Conservation (phyloP, 2,113 vertebrate species). For the Scartelaos histophorus region DNA sequence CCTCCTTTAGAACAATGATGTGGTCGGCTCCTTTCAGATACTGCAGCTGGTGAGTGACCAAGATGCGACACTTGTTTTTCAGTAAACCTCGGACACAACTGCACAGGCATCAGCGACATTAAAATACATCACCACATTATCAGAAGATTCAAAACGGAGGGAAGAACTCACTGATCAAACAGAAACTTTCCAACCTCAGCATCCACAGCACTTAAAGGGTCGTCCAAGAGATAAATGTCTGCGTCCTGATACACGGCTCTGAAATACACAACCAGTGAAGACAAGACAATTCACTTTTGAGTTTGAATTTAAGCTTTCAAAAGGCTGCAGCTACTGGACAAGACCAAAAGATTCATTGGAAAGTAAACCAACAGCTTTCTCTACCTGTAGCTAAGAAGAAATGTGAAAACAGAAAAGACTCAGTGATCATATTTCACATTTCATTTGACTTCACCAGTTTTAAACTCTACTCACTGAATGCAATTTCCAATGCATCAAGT, state of each 20-base stretch:
- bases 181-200: constrained; percentile 87
- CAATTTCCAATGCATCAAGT: too few species aligned
- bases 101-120: background rate
- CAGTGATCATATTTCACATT: too few species aligned
- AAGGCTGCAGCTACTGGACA: too few species aligned
- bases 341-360: too few species aligned
- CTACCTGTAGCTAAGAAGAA: too few species aligned
- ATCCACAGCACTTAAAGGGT: constrained; percentile 91
- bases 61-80: constrained; percentile 83
- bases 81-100: constrained; percentile 90
- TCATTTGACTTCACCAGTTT: too few species aligned
- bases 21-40: constrained; percentile 84
- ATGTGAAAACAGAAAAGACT: too few species aligned
- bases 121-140: background rate
- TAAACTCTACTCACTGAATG: too few species aligned
- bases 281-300: too few species aligned
- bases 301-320: too few species aligned
- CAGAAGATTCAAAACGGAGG: background rate
- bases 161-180: constrained; percentile 85
- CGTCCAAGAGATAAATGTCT: constrained; percentile 91
- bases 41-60: constrained; percentile 92
- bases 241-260: constrained; percentile 94
- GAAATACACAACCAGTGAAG: background rate
- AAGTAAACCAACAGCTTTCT: too few species aligned
- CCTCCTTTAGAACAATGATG: constrained; percentile 89